Evolutionary conservation across 2,888 invertebrate genomes (phyloP), one percentile per base, ranked within the genome.

Genomic region (Perithous albicinctus): DNA sequence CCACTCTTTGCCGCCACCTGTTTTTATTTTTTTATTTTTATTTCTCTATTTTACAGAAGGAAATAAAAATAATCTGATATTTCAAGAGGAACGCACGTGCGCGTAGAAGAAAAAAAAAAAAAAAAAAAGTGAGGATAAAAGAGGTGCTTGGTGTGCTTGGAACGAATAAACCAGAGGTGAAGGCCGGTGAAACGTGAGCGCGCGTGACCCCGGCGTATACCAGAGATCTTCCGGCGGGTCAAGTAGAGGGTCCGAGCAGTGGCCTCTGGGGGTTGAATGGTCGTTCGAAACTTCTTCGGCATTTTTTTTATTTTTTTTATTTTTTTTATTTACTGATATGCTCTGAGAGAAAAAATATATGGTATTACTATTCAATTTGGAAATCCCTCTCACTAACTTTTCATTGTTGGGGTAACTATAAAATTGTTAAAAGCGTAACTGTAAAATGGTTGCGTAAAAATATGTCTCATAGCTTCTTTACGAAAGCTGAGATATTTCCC

Each of bases 191-290:
- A 78, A 74, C 51, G 67, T 73, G 66, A 74, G 67, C 61, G 51
- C 61, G 51, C 75, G 69, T 56, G 74, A 79, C 74, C 38, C 63
- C n/a, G n/a, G 51, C 29, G 29, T 26, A 7, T 7, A 29, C n/a
- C 4, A 51, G 46, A 59, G 54, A 43, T n/a, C n/a, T n/a, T 56
- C 59, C 32, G 8, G 48, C 29, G 70, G 70, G 63, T 75, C 70
- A 75, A 80, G 75, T 70, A 54, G 70, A 80, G 43, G 67, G 64
- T 70, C 70, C 75, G 64, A 64, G 56, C 18, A 20, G 29, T 29
- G 59, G 15, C 79, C 69, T 15, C 38, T 18, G 41, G 75, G 69
- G n/a, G n/a, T n/a, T 64, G 29, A 67, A 69, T 63, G 64, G 6
- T 51, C 35, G 23, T 51, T 72, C 64, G 56, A 48, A n/a, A 80